Evolutionary conservation across 2,888 invertebrate species (phyloP), one percentile per base, ranked within the genome.

Genomic region (Nymphalis polychloros): DNA sequence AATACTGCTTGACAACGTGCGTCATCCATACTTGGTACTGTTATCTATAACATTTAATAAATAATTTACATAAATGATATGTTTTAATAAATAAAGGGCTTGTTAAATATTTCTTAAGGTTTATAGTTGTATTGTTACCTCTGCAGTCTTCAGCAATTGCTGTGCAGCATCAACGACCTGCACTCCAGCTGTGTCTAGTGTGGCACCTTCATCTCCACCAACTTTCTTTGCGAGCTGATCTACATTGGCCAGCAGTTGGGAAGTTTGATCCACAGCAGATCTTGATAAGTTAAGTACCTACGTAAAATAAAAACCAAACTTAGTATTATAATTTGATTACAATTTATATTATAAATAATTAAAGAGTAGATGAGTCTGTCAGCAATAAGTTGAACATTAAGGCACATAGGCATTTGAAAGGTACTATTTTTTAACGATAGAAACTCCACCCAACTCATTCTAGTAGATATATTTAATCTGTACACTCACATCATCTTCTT

Each of bases 1-100:
- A 89, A 71, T 0, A 87, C 85, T 31, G 83, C 84, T 61, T 80
- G 85, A 74, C 90, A 89, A 77, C 84, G 84, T 0, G 84, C 79
- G 74, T 88, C 84, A 23, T 77, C 75, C 66, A 87, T 83, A 0
- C 83, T 84, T 0, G 86, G 81, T 0, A 85, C 84, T 31, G 67
- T 66, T 57, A 71, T 67, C 71, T 71, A 27, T 16, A 20, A 59
- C 7, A 52, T 16, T 17, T 13, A 48, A 35, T 31, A 53, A 46
- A 52, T 46, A 19, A 47, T 47, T 16, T 13, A 41, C 1, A 2
- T 6, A 50, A 46, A 46, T 23, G 48, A 5, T 6, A 27, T n/a
- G 0, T 31, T 55, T 31, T 4, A 27, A 7, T 4, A 31, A 31
- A 16, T 16, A 17, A 1, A 5, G 16, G 8, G 5, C 17, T 61